phyloP scores from a whole-genome alignment of 2,888 invertebrate genomes.

The Aphelenchoides bicaudatus region DNA sequence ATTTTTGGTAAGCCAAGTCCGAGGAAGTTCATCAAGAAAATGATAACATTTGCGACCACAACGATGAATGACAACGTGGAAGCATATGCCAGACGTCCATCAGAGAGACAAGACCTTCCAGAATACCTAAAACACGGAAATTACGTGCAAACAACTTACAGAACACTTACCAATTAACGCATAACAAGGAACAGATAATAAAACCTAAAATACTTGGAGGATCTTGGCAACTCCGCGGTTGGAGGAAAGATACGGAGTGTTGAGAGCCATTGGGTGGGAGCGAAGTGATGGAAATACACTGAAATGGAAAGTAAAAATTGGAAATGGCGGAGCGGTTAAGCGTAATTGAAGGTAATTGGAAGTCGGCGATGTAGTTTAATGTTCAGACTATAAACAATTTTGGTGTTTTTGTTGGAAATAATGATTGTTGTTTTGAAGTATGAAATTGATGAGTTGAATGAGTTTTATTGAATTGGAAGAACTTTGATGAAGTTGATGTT shows the following conservation, averaged over 20 bases:
- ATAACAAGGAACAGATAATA: conserved; percentile 54
- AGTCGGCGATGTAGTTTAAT: too few species aligned
- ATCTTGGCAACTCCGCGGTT: conserved; percentile 52
- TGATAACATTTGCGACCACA: conserved; percentile 24
- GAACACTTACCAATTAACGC: conserved; percentile 40
- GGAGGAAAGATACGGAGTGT: conserved; percentile 34
- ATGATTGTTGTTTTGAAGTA: too few species aligned
- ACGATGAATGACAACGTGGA: conserved; percentile 33
- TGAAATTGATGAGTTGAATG: too few species aligned
- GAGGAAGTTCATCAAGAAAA: conserved; percentile 42
- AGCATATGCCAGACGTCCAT: conserved; percentile 35
- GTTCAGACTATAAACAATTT: too few species aligned
- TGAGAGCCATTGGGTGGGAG: conserved; percentile 26
- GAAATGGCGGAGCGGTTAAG: too few species aligned
- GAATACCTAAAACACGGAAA: conserved; percentile 4
- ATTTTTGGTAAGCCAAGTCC: conserved; percentile 43
- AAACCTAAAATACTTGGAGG: conserved; percentile 48
- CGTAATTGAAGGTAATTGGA: too few species aligned
- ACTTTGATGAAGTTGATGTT: too few species aligned
- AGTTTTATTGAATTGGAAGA: too few species aligned
- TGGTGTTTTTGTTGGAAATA: too few species aligned
- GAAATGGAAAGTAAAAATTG: too few species aligned
- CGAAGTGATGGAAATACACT: neutral
- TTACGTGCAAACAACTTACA: conserved; percentile 28
- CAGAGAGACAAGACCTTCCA: conserved; percentile 8